Conservation (phyloP, 2,797 vertebrate genomes). For the Menidia menidia region DNA sequence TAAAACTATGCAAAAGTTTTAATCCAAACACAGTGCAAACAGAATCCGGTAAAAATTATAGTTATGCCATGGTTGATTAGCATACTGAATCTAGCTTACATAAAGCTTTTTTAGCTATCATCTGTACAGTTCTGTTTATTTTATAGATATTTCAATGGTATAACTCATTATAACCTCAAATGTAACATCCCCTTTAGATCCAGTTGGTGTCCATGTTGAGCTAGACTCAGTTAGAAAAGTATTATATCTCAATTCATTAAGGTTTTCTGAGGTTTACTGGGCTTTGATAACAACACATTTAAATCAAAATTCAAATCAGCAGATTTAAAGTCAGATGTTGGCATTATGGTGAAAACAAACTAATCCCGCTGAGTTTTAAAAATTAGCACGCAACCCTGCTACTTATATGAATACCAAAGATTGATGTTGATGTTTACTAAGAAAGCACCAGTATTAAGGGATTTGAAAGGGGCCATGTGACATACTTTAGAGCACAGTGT, state of each 20-base stretch:
- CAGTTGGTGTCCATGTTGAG: constrained; percentile 49
- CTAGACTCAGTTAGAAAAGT: constrained; percentile 23
- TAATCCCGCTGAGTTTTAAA: neutral
- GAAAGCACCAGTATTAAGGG: neutral
- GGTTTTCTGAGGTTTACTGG: neutral
- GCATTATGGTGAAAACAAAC: neutral
- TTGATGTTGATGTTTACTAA: neutral
- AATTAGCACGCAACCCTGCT: neutral
- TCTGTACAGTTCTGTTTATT: neutral
- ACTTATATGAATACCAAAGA: neutral
- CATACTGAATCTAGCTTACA: neutral
- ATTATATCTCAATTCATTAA: neutral
- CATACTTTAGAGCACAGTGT: too few relatives aligned
- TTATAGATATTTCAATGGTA: too few relatives aligned
- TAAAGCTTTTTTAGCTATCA: neutral
- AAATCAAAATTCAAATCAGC: neutral
- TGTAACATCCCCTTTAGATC: constrained; percentile 12
- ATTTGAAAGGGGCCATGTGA: too few relatives aligned
- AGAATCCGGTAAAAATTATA: neutral
- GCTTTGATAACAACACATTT: neutral
- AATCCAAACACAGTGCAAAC: neutral
- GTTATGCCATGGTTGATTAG: neutral
- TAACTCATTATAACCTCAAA: too few relatives aligned
- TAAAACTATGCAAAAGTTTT: constrained; percentile 14
- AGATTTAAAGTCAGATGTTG: neutral